Evolutionary conservation across 2,888 invertebrate species (phyloP).

Genomic region (Plusia festucae): DNA sequence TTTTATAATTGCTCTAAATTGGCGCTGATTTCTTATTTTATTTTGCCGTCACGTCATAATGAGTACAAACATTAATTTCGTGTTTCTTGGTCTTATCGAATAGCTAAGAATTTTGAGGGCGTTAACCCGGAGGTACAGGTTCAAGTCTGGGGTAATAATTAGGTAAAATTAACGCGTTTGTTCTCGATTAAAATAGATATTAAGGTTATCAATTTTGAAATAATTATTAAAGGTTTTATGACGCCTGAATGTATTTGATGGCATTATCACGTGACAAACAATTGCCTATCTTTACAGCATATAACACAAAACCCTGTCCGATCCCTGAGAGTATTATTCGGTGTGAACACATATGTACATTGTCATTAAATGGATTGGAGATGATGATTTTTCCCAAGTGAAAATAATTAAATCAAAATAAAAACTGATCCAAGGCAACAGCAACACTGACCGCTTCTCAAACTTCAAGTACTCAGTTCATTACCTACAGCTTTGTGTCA

Average conservation of each 20-base stretch:
- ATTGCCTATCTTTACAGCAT: not conserved
- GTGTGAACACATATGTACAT: no score
- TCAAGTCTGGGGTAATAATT: not conserved
- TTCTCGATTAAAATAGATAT: not conserved
- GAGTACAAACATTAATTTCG: not conserved
- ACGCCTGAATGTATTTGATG: not conserved
- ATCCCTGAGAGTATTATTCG: no score
- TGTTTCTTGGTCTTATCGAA: not conserved
- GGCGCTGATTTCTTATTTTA: no score
- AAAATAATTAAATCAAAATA: no score
- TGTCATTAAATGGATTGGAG: no score
- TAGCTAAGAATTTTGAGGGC: not conserved
- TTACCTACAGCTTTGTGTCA: no score
- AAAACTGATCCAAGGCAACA: no score
- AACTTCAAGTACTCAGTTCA: no score
- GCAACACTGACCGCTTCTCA: no score
- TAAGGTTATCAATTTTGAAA: not conserved
- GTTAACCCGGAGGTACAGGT: not conserved
- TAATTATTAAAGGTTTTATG: not conserved
- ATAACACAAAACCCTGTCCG: no score
- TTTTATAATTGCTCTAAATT: no score
- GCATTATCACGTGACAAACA: not conserved
- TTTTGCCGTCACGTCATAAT: not conserved
- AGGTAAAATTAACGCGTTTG: not conserved
- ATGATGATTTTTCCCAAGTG: no score